Evolutionary conservation across 2,797 vertebrate genomes (phyloP).

Genomic region (Gymnoscopelus braueri): DNA sequence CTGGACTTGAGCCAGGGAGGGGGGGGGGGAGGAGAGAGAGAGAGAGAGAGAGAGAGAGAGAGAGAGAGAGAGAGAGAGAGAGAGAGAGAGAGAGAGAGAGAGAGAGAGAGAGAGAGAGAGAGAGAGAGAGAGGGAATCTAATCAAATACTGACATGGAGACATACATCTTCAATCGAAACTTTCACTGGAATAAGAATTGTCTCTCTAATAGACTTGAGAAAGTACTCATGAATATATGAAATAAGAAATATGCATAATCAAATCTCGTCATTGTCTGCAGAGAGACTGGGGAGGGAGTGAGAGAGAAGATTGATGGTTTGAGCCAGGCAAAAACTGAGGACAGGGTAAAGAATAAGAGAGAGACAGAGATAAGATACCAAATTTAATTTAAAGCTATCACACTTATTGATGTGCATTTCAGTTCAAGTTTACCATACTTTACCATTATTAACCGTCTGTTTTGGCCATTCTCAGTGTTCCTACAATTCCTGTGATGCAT

Average conservation of each 20-base stretch:
- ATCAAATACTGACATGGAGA: conserved; percentile 13
- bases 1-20: not conserved
- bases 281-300: not conserved
- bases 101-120: conserved; percentile 12
- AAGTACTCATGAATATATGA: conserved; percentile 64
- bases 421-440: too few species aligned
- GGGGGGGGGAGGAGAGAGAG: conserved; percentile 11
- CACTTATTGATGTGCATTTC: too few species aligned
- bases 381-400: too few species aligned
- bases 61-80: conserved; percentile 7
- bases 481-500: too few species aligned
- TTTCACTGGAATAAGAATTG: conserved; percentile 62
- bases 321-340: too few species aligned
- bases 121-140: conserved; percentile 12
- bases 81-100: conserved; percentile 17
- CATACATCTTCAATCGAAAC: conserved; percentile 54
- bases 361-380: not conserved
- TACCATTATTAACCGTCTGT: too few species aligned
- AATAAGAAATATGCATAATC: conserved; percentile 48
- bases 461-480: too few species aligned
- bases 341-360: not conserved
- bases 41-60: conserved; percentile 11
- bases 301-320: not conserved
- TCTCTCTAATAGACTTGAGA: conserved; percentile 62
- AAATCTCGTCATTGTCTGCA: conserved; percentile 35